Evolutionary conservation across 2,113 vertebrate genomes (phyloP).

Genomic region (Rhea pennata): DNA sequence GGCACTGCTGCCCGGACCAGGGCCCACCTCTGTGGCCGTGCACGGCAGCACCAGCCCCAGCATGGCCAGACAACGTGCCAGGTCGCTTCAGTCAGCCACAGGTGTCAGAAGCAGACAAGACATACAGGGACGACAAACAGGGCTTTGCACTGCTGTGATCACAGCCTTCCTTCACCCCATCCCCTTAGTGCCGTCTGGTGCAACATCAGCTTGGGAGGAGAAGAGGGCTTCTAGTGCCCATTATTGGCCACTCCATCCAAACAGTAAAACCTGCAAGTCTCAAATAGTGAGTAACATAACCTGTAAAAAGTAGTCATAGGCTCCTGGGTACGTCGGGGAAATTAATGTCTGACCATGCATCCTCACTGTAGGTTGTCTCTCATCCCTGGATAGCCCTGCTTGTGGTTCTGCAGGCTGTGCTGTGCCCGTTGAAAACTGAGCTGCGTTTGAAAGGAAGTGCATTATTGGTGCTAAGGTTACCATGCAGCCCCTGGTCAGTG

Average conservation of each 20-base stretch:
- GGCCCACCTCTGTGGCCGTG: too few relatives aligned
- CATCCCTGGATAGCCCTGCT: fast-evolving
- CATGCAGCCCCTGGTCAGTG: fast-evolving
- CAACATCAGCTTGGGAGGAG: background rate
- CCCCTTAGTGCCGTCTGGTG: background rate
- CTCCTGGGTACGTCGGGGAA: fast-evolving
- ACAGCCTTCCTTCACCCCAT: background rate
- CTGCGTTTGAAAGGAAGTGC: background rate
- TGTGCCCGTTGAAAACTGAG: fast-evolving
- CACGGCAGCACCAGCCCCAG: too few relatives aligned
- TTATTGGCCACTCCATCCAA: too few relatives aligned
- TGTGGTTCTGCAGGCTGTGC: background rate
- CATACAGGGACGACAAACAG: too few relatives aligned
- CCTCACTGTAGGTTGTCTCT: fast-evolving
- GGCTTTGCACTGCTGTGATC: too few relatives aligned
- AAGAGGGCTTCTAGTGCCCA: fast-evolving
- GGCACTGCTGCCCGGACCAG: too few relatives aligned
- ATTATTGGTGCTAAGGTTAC: fast-evolving
- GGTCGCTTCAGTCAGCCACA: too few relatives aligned
- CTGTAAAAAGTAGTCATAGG: fast-evolving
- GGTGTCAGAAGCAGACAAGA: too few relatives aligned
- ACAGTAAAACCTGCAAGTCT: background rate
- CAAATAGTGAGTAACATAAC: fast-evolving
- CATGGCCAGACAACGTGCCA: too few relatives aligned
- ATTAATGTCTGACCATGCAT: fast-evolving